Base-by-base conservation (phyloP, 2,888 invertebrate species). In the Drosophila subsilvestris region DNA sequence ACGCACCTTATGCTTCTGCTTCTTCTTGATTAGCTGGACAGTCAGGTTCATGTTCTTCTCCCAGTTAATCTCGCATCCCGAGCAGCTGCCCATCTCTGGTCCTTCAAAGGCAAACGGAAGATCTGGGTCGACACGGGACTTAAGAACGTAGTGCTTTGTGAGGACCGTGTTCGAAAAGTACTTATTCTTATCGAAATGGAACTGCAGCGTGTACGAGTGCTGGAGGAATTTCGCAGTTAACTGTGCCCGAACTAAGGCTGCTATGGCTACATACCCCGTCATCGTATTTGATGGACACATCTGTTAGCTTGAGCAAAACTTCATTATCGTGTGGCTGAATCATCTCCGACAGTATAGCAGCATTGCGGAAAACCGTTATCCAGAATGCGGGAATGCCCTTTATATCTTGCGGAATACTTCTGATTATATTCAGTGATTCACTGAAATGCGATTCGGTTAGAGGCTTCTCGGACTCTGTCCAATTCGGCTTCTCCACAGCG, bases 1-100 rank as follows among this genome's bases (percentile, higher is more conserved):
- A 75, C 97, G 95, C 49, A 97, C 97, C 95, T 99, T 99, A 93
- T 99, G 99, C 93, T 99, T 99, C 93, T 99, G 99, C 93, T 98
- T 98, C 94, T 99, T 99, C 92, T 98, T 97, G 76, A 99, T 96
- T 42, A 96, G 97, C 93, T 99, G 99, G 55, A 98, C 95, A 1
- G 99, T 99, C 43, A 99, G 96, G 91, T 99, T 98, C 93, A 98
- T 99, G 81, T 97, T 97, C 90, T 97, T 97, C 90, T 97, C 97
- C 99, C 99, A 99, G 92, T 98, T 96, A 87, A 99, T 99, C 76
- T 95, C 94, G 90, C 98, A 98, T 20, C 99, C 87, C 73, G 88
- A 88, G 80, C 92, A 92, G 74, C 92, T 92, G 62, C 89, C 91
- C 56, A 99, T 92, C 74, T 92, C 92, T 2, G 92, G 99, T 2